Evolutionary conservation across 30 jellyfish, hydroid and myxozoan genomes (phyloP), one percentile per base, ranked within the genome.

Genomic region (Clytia hemisphaerica): DNA sequence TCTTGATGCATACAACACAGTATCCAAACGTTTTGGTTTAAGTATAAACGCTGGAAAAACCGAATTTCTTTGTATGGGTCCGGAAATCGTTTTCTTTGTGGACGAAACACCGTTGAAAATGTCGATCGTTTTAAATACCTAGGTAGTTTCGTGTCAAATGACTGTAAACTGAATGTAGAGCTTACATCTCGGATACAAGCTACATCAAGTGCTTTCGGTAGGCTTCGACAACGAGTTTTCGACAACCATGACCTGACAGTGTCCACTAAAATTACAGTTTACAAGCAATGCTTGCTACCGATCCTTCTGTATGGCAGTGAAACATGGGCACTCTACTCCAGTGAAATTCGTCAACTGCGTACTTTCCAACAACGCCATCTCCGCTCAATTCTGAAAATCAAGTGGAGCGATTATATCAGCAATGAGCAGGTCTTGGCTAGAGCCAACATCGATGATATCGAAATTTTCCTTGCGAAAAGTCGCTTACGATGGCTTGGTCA

Each of bases 11-110:
- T 77, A 47, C 76, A 77, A 77, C 45, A 37, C 54, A 40, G 68
- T 77, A 24, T 82, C 92, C 6, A 49, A 32, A 65, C 31, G 42
- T 30, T 51, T 77, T 76, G 92, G 92, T 37, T 76, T 77, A 24
- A 33, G 68, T 77, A 77, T 65, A 76, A 77, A 77, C 61, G 54
- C 76, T 35, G 24, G 57, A 35, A 77, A 77, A 55, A 64, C 92
- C n/a, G 92, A 77, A 46, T 64, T 76, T n/a, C 37, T 77, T 76
- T 64, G 69, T 77, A 63, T 77, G 30, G 76, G 77, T 25, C 46
- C 92, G 34, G 70, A 62, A 6, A 82, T 49, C 50, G 82, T 48
- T 16, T 46, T 61, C 30, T 76, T 76, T 75, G 65, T 64, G 49
- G 83, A 61, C 44, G 47, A 64, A 3, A 75, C 73, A n/a, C n/a